Percentiles rank a stretch among this genome's conserved stretches.
Evolutionary conservation across 2,113 vertebrate genomes (phyloP).

Genomic region (Lethenteron reissneri): DNA sequence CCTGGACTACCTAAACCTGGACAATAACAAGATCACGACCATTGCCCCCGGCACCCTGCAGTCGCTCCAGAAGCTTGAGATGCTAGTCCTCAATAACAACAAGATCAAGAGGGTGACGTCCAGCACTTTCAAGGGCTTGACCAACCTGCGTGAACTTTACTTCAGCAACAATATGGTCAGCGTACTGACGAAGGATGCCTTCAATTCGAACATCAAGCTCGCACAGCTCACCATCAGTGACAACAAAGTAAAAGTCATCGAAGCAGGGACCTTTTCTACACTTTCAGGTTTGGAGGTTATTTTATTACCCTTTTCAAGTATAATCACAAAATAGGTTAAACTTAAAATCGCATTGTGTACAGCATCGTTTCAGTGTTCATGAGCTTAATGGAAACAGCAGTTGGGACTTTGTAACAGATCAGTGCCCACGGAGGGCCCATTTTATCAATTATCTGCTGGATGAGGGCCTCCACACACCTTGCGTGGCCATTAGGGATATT

Average conservation of each 20-base stretch:
- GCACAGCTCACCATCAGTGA: constrained; percentile 29
- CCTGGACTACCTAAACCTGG: constrained; percentile 32
- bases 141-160: constrained; percentile 28
- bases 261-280: constrained; percentile 21
- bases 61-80: constrained; percentile 21
- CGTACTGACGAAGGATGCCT: constrained; percentile 20
- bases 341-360: too few species aligned
- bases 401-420: too few species aligned
- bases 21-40: constrained; percentile 28
- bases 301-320: too few species aligned
- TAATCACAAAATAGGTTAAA: too few species aligned
- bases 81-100: constrained; percentile 36
- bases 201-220: constrained; percentile 23
- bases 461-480: too few species aligned
- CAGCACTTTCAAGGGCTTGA: constrained; percentile 21
- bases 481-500: too few species aligned
- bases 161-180: constrained; percentile 29
- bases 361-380: too few species aligned
- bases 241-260: constrained; percentile 27
- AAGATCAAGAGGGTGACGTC: constrained; percentile 18
- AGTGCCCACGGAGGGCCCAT: too few species aligned
- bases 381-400: too few species aligned
- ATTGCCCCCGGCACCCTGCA: constrained; percentile 20
- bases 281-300: constrained; percentile 20
- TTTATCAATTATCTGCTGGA: too few species aligned